These are phyloP conservation scores for Tortricodes alternella DNA, from an alignment of 2,888 invertebrate species.

Conservation along the genomic window DNA sequence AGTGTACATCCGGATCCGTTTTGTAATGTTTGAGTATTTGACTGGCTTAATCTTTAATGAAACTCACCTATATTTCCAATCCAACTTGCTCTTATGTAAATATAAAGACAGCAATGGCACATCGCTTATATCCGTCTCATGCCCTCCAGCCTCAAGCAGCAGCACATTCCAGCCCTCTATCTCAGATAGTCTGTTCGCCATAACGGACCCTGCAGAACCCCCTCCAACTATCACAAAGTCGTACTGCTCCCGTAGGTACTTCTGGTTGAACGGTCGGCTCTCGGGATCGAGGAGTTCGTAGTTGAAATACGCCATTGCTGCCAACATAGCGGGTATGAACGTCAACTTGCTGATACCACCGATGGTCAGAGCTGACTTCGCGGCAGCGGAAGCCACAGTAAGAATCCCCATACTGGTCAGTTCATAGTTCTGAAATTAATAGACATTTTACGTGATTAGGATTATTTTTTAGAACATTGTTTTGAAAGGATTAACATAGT, in stretches of 20 bases:
- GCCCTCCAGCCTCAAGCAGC: constrained; percentile 92
- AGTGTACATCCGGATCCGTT: no score
- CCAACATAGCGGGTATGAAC: constrained; percentile 89
- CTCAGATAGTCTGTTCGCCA: constrained; percentile 91
- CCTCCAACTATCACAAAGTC: constrained; percentile 93
- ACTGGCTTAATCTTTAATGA: no score
- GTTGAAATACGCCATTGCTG: constrained; percentile 90
- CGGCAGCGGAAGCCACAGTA: constrained; percentile 83
- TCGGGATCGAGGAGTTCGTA: constrained; percentile 94
- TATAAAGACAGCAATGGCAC: constrained; percentile 93
- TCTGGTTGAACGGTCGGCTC: constrained; percentile 88
- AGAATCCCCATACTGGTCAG: constrained; percentile 60
- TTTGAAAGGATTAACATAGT: no score
- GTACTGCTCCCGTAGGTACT: constrained; percentile 86
- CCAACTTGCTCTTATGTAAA: constrained; percentile 93
- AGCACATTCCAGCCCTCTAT: constrained; percentile 90
- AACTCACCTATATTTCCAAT: constrained; percentile 92
- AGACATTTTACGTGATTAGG: neutral
- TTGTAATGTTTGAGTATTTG: no score
- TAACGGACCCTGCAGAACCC: constrained; percentile 92
- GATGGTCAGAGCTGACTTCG: constrained; percentile 87
- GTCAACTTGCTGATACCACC: constrained; percentile 88
- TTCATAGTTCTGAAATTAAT: constrained; percentile 48
- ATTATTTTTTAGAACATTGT: neutral
- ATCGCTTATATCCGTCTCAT: constrained; percentile 93